These are phyloP conservation scores for Acanthochromis polyacanthus DNA, from an alignment of 2,113 vertebrate genomes.

Conservation along the genomic window DNA sequence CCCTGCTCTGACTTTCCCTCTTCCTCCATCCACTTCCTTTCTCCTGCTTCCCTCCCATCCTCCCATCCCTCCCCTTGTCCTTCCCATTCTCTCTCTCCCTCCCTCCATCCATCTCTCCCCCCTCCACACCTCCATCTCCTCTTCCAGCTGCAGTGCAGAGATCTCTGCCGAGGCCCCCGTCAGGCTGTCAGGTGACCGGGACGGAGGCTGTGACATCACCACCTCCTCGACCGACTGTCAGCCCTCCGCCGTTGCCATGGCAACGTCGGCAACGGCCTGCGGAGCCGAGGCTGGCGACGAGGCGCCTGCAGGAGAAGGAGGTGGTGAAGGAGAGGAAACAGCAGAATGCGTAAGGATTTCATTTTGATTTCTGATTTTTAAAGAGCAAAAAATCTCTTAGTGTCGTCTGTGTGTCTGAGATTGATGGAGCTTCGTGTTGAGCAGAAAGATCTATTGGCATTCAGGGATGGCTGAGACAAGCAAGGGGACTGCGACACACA, in stretches of 20 bases:
- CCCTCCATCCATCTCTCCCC: background rate
- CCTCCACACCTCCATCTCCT: conserved; percentile 1
- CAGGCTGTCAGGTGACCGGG: conserved; percentile 84
- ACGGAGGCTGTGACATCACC: conserved; percentile 83
- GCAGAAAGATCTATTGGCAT: conserved; percentile 49
- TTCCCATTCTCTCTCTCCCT: background rate
- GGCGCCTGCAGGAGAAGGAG: conserved; percentile 72
- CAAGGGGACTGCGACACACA: conserved; percentile 76
- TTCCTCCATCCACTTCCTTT: background rate
- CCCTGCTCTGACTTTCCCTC: background rate
- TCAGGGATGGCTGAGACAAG: conserved; percentile 64
- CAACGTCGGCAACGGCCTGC: conserved; percentile 85
- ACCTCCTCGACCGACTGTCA: conserved; percentile 80
- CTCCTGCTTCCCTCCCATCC: background rate
- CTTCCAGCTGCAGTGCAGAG: conserved; percentile 91
- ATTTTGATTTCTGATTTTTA: background rate
- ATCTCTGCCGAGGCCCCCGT: conserved; percentile 82
- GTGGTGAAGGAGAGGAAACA: conserved; percentile 72
- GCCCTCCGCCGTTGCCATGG: conserved; percentile 86
- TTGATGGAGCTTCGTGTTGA: background rate
- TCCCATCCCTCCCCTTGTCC: background rate
- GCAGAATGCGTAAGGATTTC: conserved; percentile 85
- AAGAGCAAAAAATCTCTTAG: background rate
- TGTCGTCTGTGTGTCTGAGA: background rate
- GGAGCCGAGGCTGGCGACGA: conserved; percentile 81